phyloP scores from a whole-genome alignment of 2,797 vertebrate genomes.

The Streptopelia turtur region DNA sequence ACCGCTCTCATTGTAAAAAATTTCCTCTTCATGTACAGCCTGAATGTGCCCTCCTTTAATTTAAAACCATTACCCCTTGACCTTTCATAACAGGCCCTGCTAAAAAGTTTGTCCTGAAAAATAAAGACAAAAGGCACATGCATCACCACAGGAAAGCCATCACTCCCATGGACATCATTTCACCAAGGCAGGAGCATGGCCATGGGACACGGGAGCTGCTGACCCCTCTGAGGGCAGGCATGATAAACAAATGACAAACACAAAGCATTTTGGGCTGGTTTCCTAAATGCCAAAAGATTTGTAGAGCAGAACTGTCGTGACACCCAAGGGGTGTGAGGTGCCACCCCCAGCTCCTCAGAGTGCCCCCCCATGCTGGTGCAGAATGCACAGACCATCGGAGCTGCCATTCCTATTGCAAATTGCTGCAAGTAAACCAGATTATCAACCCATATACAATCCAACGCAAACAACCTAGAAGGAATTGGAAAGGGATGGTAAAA shows the following conservation, averaged over 20 bases:
- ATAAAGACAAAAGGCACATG: too few relatives aligned
- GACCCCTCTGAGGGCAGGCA: neutral
- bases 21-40: too few relatives aligned
- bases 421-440: neutral
- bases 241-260: accelerated
- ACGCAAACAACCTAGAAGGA: neutral
- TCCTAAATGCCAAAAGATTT: neutral
- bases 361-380: neutral
- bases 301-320: neutral
- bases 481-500: neutral
- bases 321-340: accelerated
- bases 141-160: neutral
- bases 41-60: too few relatives aligned
- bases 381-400: neutral
- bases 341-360: neutral
- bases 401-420: neutral
- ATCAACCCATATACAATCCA: neutral
- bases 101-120: too few relatives aligned
- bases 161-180: neutral
- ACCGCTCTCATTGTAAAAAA: too few relatives aligned
- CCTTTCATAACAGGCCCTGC: too few relatives aligned
- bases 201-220: accelerated
- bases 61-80: too few relatives aligned
- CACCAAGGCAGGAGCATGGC: neutral
- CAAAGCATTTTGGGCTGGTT: neutral